These are phyloP conservation scores for Panulirus ornatus DNA, from an alignment of 1,140 invertebrate genomes.

Conservation along the genomic window DNA sequence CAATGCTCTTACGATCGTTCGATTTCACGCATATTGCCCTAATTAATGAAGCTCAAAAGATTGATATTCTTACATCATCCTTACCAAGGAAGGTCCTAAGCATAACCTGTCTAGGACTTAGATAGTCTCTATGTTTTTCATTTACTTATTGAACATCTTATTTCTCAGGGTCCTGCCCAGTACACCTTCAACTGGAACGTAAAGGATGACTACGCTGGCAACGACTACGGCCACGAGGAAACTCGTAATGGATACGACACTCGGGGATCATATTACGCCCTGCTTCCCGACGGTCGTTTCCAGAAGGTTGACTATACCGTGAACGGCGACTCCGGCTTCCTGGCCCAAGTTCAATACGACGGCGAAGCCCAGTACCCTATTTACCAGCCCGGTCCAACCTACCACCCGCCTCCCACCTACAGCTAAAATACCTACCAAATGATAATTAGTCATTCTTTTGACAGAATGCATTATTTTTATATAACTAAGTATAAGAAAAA, in stretches of 20 bases:
- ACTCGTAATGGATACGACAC: not conserved
- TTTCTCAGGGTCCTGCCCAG: not conserved
- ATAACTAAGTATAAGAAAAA: too few species aligned
- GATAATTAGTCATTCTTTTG: too few species aligned
- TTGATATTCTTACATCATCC: too few species aligned
- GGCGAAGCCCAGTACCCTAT: not conserved
- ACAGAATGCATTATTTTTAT: too few species aligned
- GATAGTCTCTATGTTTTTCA: too few species aligned
- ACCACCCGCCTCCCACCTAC: not conserved
- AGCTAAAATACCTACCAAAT: too few species aligned
- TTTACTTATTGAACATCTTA: too few species aligned
- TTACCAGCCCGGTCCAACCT: not conserved
- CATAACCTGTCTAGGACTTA: too few species aligned
- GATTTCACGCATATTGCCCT: too few species aligned
- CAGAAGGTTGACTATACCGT: conserved; percentile 2
- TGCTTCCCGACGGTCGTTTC: not conserved
- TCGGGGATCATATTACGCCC: conserved; percentile 1
- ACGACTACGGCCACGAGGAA: conserved; percentile 3
- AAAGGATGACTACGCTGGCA: not conserved
- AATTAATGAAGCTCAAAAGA: too few species aligned
- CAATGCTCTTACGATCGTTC: too few species aligned
- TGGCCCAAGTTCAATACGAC: not conserved
- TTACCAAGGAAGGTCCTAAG: too few species aligned
- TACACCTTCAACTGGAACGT: not conserved
- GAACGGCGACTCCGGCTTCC: not conserved